These are phyloP conservation scores for Neodiprion virginianus DNA, from an alignment of 1,140 invertebrate genomes.

Conservation along the genomic window DNA sequence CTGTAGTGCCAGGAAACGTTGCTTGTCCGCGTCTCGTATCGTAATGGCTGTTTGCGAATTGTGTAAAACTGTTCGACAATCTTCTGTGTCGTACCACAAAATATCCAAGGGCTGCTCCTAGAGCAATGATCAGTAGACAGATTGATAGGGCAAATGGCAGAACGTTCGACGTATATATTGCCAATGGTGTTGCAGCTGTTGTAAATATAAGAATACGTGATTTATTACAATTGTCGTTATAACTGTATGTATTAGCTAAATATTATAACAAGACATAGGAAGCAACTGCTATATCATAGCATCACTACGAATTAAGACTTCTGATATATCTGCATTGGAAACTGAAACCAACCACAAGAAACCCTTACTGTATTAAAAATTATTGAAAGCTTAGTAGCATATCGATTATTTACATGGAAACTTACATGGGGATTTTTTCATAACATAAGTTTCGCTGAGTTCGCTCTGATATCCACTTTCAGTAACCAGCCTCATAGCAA, in stretches of 20 bases:
- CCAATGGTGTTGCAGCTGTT: slow-evolving; percentile 36
- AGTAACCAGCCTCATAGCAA: slow-evolving; percentile 70
- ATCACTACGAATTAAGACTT: too few species aligned
- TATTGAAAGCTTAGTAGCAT: too few species aligned
- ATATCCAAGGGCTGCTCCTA: slow-evolving; percentile 69
- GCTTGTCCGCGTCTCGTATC: slow-evolving; percentile 84
- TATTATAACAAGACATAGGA: too few species aligned
- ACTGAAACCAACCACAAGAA: too few species aligned
- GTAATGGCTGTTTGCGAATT: slow-evolving; percentile 87
- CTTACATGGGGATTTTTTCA: slow-evolving; percentile 58
- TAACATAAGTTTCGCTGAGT: slow-evolving; percentile 67
- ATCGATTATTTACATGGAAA: slow-evolving; percentile 10
- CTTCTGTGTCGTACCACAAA: slow-evolving; percentile 76
- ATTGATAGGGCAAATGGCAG: slow-evolving; percentile 55
- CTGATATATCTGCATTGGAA: too few species aligned
- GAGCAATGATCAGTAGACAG: slow-evolving; percentile 65
- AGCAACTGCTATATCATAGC: too few species aligned
- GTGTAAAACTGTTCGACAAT: slow-evolving; percentile 78
- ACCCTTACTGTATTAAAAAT: too few species aligned
- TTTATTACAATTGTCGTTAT: slow-evolving; percentile 13
- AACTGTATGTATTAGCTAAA: not conserved
- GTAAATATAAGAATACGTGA: slow-evolving; percentile 15
- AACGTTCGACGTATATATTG: slow-evolving; percentile 52
- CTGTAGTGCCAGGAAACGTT: slow-evolving; percentile 74
- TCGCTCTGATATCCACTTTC: slow-evolving; percentile 70